phyloP scores from a whole-genome alignment of 2,797 vertebrate genomes.

The Salmo trutta region DNA sequence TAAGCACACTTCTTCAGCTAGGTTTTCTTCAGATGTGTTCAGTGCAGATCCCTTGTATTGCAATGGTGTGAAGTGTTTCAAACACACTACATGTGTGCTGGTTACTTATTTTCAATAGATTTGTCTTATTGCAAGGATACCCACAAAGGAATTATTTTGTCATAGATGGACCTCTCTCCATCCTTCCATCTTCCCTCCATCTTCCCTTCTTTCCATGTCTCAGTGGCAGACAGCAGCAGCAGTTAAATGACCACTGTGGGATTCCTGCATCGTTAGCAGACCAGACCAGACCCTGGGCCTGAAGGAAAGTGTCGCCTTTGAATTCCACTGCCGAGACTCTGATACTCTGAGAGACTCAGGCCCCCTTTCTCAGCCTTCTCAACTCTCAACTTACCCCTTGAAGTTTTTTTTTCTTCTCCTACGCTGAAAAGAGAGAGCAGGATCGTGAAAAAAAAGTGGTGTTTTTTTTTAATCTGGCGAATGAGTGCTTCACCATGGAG shows the following conservation, averaged over 20 bases:
- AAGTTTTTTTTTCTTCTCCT: slow-evolving; percentile 67
- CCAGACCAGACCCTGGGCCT: slow-evolving; percentile 61
- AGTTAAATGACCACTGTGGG: slow-evolving; percentile 69
- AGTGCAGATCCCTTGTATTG: not conserved
- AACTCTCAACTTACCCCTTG: slow-evolving; percentile 73
- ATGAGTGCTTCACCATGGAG: slow-evolving; percentile 84
- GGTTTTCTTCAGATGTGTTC: not conserved
- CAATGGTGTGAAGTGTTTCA: not conserved
- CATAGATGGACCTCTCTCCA: not conserved
- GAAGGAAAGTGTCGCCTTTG: slow-evolving; percentile 71
- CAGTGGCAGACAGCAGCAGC: slow-evolving; percentile 51
- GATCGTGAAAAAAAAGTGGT: slow-evolving; percentile 60
- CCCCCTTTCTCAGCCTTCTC: slow-evolving; percentile 45
- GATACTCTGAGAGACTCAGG: slow-evolving; percentile 39
- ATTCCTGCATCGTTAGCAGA: slow-evolving; percentile 69
- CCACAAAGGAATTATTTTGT: not conserved
- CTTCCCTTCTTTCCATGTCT: slow-evolving; percentile 33
- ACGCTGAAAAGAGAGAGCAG: slow-evolving; percentile 78
- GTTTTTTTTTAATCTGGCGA: slow-evolving; percentile 80
- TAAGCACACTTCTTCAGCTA: not conserved
- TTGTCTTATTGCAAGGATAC: not conserved
- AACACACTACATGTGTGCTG: not conserved
- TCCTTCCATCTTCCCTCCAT: not conserved
- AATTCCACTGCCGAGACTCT: slow-evolving; percentile 66
- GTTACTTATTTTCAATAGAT: not conserved